Conservation (phyloP, 2,888 invertebrate species). For the Cheilosia soror region DNA sequence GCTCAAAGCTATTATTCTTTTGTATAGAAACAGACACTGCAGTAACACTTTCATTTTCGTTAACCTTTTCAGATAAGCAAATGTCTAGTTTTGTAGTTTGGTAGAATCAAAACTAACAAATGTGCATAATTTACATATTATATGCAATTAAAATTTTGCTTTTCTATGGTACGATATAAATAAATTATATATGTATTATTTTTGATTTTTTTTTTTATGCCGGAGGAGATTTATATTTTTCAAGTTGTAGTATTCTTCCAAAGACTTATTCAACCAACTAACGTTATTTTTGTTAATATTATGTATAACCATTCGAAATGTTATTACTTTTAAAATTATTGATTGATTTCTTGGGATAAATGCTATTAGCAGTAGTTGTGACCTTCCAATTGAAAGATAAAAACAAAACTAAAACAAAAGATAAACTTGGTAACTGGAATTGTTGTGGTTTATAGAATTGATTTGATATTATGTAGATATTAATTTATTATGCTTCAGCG, state of each 20-base stretch:
- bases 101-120: not conserved
- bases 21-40: not conserved
- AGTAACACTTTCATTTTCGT: constrained; percentile 37
- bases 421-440: not conserved
- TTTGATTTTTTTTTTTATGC: not conserved
- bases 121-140: not conserved
- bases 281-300: constrained; percentile 11
- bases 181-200: not conserved
- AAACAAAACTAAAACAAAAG: constrained; percentile 14
- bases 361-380: not conserved
- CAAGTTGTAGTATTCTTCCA: not conserved
- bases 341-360: constrained; percentile 4
- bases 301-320: not conserved
- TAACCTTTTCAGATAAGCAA: constrained; percentile 3
- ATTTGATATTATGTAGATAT: not conserved
- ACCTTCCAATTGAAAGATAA: constrained; percentile 12
- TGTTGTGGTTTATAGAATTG: not conserved
- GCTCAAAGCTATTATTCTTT: constrained; percentile 1
- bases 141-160: not conserved
- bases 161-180: not conserved
- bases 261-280: not conserved
- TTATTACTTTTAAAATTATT: not conserved
- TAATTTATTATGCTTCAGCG: no score
- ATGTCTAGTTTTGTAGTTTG: no score
- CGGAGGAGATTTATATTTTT: not conserved